phyloP scores from a whole-genome alignment of 2,797 vertebrate species.

The Takifugu ocellatus region DNA sequence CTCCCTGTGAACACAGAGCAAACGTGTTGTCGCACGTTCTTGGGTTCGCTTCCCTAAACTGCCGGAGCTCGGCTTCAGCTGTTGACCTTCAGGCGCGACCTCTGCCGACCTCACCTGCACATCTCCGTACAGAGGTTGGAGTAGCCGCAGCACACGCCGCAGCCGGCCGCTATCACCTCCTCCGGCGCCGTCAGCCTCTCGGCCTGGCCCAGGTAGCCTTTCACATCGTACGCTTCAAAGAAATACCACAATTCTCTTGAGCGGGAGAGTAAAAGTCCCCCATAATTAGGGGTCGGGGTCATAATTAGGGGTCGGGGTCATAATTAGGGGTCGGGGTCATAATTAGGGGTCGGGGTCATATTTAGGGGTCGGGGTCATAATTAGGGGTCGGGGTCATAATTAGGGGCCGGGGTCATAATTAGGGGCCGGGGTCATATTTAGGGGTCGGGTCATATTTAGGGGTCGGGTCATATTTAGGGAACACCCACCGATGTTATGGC shows the following conservation, averaged over 20 bases:
- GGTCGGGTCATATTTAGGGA: not conserved
- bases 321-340: not conserved
- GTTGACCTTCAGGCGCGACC: too few species aligned
- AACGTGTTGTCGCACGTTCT: not conserved
- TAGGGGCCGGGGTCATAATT: too few species aligned
- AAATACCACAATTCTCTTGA: not conserved
- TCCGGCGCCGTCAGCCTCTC: constrained; percentile 74
- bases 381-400: not conserved
- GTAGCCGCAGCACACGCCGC: constrained; percentile 80
- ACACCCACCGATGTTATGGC: constrained; percentile 79
- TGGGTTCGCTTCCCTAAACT: too few species aligned
- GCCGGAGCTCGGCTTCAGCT: too few species aligned
- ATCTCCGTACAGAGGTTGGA: constrained; percentile 77
- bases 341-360: not conserved
- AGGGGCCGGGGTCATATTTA: not conserved
- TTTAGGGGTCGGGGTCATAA: not conserved
- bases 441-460: too few species aligned
- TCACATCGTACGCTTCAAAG: constrained; percentile 74
- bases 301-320: too few species aligned
- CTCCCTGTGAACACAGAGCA: constrained; percentile 67
- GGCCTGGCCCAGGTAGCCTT: constrained; percentile 73
- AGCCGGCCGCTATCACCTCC: constrained; percentile 73
- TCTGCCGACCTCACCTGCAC: constrained; percentile 72
- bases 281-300: too few species aligned
- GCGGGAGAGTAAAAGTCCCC: not conserved